Evolutionary conservation across 2,888 invertebrate species (phyloP).

Genomic region (Leptinotarsa haldemani): DNA sequence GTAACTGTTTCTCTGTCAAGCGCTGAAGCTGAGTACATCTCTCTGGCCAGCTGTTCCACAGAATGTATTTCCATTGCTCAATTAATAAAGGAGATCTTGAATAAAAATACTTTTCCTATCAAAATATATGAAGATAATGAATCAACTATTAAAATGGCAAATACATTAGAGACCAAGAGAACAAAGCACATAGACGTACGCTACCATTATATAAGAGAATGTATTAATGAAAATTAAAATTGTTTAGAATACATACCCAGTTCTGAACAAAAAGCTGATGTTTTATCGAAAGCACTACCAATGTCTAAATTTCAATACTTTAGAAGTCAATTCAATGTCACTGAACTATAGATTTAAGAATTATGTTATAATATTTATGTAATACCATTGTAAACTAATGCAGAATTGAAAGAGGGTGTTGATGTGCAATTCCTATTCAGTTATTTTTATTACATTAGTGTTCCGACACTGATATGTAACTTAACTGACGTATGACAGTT

Average conservation of each 20-base stretch:
- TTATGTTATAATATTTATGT: too few relatives aligned
- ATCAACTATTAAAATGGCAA: neutral
- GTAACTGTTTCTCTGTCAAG: slow-evolving; percentile 39
- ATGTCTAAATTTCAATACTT: too few relatives aligned
- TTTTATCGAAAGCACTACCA: too few relatives aligned
- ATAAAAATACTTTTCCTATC: slow-evolving; percentile 16
- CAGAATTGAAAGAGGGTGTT: too few relatives aligned
- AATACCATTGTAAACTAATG: too few relatives aligned
- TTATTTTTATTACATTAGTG: too few relatives aligned
- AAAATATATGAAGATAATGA: slow-evolving; percentile 25
- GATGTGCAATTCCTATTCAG: too few relatives aligned
- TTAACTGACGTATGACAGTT: too few relatives aligned
- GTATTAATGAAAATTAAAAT: neutral
- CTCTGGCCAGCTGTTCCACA: slow-evolving; percentile 37
- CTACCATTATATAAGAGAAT: neutral
- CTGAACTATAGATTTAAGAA: too few relatives aligned
- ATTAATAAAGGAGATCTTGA: slow-evolving; percentile 34
- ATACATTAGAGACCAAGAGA: slow-evolving; percentile 15
- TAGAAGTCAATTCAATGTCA: too few relatives aligned
- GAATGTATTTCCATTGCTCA: slow-evolving; percentile 43
- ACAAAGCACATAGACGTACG: neutral
- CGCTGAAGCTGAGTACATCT: slow-evolving; percentile 44
- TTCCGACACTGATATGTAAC: too few relatives aligned
- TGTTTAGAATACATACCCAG: neutral
- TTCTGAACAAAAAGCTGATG: neutral